A percentile compares a stretch with the other conserved stretches of the same genome.
These are phyloP conservation scores for Unio delphinus DNA, from an alignment of 2,888 invertebrate genomes.

Conservation along the genomic window DNA sequence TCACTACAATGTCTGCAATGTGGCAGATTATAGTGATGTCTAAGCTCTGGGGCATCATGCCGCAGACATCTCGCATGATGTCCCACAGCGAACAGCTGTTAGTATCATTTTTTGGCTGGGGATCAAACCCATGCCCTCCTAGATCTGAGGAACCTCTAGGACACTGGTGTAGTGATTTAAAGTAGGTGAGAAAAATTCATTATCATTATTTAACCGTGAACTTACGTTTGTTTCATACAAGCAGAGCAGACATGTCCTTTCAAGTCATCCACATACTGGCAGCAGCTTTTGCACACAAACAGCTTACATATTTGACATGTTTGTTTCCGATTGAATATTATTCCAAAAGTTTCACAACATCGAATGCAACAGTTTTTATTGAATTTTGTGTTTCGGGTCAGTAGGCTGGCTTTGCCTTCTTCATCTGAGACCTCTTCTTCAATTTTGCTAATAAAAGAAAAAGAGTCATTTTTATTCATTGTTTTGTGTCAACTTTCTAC, in stretches of 20 bases:
- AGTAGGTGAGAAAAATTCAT: background rate
- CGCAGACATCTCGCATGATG: no score
- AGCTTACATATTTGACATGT: slow-evolving; percentile 64
- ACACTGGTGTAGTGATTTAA: no score
- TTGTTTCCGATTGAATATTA: slow-evolving; percentile 68
- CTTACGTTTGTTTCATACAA: slow-evolving; percentile 68
- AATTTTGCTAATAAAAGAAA: slow-evolving; percentile 54
- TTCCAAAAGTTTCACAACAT: slow-evolving; percentile 64
- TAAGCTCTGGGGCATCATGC: no score
- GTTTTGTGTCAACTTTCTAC: no score
- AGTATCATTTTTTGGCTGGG: no score
- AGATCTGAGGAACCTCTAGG: no score
- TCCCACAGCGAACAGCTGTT: no score
- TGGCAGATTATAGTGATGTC: no score
- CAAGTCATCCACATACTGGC: slow-evolving; percentile 48
- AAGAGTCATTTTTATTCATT: background rate
- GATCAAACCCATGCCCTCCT: no score
- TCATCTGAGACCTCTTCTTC: slow-evolving; percentile 60
- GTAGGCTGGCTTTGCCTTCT: slow-evolving; percentile 49
- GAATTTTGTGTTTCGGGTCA: slow-evolving; percentile 56
- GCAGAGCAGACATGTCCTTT: slow-evolving; percentile 65
- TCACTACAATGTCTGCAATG: no score
- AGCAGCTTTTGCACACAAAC: slow-evolving; percentile 68
- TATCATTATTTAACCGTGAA: background rate
- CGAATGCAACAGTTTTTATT: slow-evolving; percentile 67